Evolutionary conservation across 30 jellyfish, hydroid and myxozoan genomes (phyloP), one percentile per base, ranked within the genome.

Genomic region (Cassiopea andromeda): DNA sequence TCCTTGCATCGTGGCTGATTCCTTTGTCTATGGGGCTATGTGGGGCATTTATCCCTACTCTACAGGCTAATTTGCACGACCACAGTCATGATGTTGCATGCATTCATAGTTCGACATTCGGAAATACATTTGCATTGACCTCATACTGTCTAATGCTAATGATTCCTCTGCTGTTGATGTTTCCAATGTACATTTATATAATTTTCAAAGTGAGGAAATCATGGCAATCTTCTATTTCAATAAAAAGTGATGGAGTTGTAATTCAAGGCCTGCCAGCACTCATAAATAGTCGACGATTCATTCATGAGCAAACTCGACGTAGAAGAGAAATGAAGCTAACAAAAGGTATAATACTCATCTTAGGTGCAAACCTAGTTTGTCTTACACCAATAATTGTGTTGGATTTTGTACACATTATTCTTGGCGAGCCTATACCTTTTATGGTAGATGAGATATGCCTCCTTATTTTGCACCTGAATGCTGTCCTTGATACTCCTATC

Each of bases 321-420:
- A 85, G 74, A 79, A 73, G 74, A 73, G 93, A 85, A 57, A 58
- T 73, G 47, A 60, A 73, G 44, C 81, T 85, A 74, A 75, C 96
- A 27, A 72, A 54, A 71, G 89, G 90, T 45, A 73, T 88, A 18
- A 66, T 73, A 68, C 48, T 75, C 54, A 69, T 88, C 8, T 69
- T 88, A 5, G 82, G 82, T 60, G 59, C 58, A 44, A 84, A 88
- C 59, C 6, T 88, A 2, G 44, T 81, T 8, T 88, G 96, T 78
- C 69, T 88, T 19, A 44, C 87, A 48, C 96, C 96, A 4, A 79
- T 88, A 2, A 91, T 74, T 7, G 77, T 79, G 2, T 49, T 88
- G 44, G 96, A 88, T 73, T 59, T 83, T 44, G 16, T 88, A 19
- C 84, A 80, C 47, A 75, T 82, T 3, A 60, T 58, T 69, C 45